Percentiles rank a stretch among this genome's conserved stretches.
phyloP scores from a whole-genome alignment of 2,797 vertebrate species.

The Hephaestus fuliginosus region DNA sequence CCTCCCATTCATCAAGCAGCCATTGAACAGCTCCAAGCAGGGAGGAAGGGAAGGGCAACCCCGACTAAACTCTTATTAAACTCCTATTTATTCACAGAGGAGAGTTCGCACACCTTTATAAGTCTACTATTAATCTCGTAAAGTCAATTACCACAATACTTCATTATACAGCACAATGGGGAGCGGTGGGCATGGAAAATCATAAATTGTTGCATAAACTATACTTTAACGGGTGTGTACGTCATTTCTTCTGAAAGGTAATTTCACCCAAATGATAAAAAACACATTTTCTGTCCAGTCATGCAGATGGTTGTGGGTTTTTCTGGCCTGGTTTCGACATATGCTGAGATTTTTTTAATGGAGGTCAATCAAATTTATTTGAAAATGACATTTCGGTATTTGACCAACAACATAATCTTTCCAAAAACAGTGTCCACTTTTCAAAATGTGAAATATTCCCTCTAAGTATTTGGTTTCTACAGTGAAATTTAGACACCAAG shows the following conservation, averaged over 20 bases:
- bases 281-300: not conserved
- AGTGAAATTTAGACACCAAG: not conserved
- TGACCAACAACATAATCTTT: not conserved
- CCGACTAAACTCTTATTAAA: slow-evolving; percentile 54
- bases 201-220: not conserved
- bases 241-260: not conserved
- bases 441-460: not conserved
- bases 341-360: not conserved
- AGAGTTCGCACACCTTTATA: slow-evolving; percentile 45
- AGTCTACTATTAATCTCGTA: slow-evolving; percentile 36
- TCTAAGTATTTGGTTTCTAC: not conserved
- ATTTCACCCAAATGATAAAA: not conserved
- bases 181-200: slow-evolving; percentile 8
- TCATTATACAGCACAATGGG: slow-evolving; percentile 39
- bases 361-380: not conserved
- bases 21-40: slow-evolving; percentile 53
- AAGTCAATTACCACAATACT: slow-evolving; percentile 42
- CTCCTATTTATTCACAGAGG: slow-evolving; percentile 57
- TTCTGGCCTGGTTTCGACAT: not conserved
- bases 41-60: slow-evolving; percentile 46
- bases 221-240: not conserved
- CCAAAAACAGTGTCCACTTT: too few species aligned
- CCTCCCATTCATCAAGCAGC: slow-evolving; percentile 71
- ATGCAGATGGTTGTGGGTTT: not conserved
- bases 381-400: not conserved